These are phyloP conservation scores for Nothocercus julius DNA, from an alignment of 2,113 vertebrate genomes.

Conservation along the genomic window DNA sequence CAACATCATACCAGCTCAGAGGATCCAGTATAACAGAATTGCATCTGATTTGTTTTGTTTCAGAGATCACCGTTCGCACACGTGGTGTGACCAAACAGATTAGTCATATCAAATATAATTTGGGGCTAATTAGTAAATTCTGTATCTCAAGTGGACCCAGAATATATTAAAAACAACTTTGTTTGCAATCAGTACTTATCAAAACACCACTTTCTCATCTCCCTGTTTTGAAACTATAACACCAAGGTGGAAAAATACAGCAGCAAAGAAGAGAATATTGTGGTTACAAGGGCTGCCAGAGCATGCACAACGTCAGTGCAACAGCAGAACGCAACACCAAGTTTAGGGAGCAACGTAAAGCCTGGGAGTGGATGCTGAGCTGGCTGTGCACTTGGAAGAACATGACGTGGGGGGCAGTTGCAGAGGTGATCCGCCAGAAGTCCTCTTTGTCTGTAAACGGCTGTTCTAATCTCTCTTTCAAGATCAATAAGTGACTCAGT, in stretches of 20 bases:
- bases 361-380: background rate
- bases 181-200: background rate
- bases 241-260: background rate
- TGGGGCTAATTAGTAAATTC: background rate
- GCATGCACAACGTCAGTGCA: accelerated
- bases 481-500: background rate
- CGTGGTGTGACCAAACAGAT: background rate
- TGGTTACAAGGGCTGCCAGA: background rate
- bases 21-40: background rate
- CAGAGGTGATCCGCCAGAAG: background rate
- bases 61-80: background rate
- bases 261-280: accelerated
- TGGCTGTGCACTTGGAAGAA: background rate
- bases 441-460: background rate
- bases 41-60: background rate
- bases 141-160: background rate
- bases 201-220: background rate
- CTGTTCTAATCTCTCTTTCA: background rate
- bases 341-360: background rate
- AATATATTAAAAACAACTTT: accelerated
- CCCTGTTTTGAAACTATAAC: background rate
- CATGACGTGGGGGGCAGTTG: background rate
- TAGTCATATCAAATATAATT: background rate
- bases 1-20: background rate
- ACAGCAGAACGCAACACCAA: background rate